A percentile compares a stretch with the other conserved stretches of the same genome.
Conservation (phyloP, 2,113 vertebrate genomes). For the Prionailurus bengalensis region DNA sequence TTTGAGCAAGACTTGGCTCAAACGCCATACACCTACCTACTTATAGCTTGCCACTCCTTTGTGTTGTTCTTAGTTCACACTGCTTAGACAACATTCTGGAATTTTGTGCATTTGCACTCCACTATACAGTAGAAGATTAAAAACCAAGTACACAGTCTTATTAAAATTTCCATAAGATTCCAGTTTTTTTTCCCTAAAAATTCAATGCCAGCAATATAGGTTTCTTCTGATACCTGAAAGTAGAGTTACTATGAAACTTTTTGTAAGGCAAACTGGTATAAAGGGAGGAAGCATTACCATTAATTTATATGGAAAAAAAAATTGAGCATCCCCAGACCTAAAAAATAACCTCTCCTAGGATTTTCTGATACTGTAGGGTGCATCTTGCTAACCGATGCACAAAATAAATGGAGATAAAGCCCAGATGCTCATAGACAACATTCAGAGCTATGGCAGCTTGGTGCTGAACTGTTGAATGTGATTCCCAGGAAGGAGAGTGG, state of each 20-base stretch:
- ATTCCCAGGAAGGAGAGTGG: not conserved
- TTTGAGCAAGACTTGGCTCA: not conserved
- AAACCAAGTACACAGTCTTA: not conserved
- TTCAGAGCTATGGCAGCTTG: not conserved
- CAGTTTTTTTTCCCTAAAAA: not conserved
- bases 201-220: not conserved
- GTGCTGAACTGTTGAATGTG: not conserved
- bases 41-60: not conserved
- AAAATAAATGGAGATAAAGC: not conserved
- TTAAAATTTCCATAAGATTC: not conserved
- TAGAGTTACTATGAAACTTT: not conserved
- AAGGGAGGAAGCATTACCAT: not conserved
- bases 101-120: not conserved
- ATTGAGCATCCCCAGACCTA: not conserved
- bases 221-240: not conserved
- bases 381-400: not conserved
- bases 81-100: conserved; percentile 51
- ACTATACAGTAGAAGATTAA: conserved; percentile 39
- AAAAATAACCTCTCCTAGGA: not conserved
- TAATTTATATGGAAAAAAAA: not conserved
- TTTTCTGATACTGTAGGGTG: not conserved
- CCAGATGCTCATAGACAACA: not conserved
- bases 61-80: conserved; percentile 57
- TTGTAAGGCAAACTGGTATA: not conserved
- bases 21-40: not conserved